Conservation (phyloP, 2,113 vertebrate species). For the Trichechus manatus region DNA sequence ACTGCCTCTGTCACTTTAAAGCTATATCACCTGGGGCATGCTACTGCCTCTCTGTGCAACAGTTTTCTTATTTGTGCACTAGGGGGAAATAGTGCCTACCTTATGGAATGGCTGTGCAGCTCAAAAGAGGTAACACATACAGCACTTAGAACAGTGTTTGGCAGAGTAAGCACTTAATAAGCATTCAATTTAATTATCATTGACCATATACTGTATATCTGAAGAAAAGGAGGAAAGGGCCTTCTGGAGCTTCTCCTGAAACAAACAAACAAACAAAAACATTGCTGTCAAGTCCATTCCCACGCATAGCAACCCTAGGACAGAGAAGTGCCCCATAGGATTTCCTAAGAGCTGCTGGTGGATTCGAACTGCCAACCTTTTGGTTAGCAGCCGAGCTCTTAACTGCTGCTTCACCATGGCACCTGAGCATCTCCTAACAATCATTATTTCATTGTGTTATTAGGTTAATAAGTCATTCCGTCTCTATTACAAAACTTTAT, state of each 20-base stretch:
- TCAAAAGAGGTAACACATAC: background rate
- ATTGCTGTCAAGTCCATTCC: no score
- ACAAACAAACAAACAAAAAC: no score
- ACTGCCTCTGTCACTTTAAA: background rate
- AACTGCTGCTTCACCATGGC: no score
- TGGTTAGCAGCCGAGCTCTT: no score
- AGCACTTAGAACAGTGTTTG: background rate
- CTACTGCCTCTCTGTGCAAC: background rate
- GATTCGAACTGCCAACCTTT: no score
- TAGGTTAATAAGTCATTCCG: background rate
- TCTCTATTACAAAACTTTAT: background rate
- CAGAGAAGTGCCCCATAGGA: no score
- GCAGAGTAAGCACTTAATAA: background rate
- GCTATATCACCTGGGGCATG: background rate
- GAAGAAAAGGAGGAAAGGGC: background rate
- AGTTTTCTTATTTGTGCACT: background rate
- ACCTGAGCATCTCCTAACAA: constrained; percentile 3
- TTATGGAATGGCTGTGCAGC: background rate
- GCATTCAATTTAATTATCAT: background rate
- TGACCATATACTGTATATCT: background rate
- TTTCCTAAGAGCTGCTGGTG: no score
- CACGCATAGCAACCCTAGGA: no score
- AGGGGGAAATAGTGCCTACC: background rate
- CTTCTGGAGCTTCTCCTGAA: background rate
- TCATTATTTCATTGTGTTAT: constrained; percentile 6